Conservation (phyloP, 2,797 vertebrate genomes). For the Carapus acus region DNA sequence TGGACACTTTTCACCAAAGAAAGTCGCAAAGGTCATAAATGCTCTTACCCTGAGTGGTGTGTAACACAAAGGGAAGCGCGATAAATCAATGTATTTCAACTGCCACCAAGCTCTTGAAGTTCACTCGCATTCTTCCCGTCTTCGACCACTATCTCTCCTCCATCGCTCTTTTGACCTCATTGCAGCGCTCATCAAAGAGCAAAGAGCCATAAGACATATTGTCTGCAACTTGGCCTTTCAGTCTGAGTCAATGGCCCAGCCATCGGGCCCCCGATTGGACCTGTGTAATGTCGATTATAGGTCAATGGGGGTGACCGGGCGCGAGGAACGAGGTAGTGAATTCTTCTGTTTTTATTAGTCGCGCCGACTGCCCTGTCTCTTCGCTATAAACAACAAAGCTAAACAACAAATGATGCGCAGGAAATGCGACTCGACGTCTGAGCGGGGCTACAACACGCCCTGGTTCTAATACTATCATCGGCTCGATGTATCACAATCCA, state of each 20-base stretch:
- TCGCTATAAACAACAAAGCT: slow-evolving; percentile 39
- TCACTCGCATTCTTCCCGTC: slow-evolving; percentile 3
- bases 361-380: slow-evolving; percentile 35
- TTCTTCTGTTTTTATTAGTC: slow-evolving; percentile 49
- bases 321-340: slow-evolving; percentile 36
- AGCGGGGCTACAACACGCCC: slow-evolving; percentile 15
- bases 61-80: slow-evolving; percentile 22
- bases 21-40: slow-evolving; percentile 30
- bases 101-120: slow-evolving; percentile 9
- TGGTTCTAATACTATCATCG: slow-evolving; percentile 3
- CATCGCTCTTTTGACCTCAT: slow-evolving; percentile 5
- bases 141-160: slow-evolving; percentile 8
- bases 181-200: slow-evolving; percentile 11
- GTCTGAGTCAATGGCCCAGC: slow-evolving; percentile 15
- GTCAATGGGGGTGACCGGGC: slow-evolving; percentile 40
- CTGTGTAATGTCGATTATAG: slow-evolving; percentile 26
- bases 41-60: slow-evolving; percentile 17
- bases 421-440: not conserved
- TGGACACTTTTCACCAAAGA: slow-evolving; percentile 9
- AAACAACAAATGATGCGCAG: slow-evolving; percentile 23
- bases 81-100: slow-evolving; percentile 22
- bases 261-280: slow-evolving; percentile 44
- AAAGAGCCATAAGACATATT: slow-evolving; percentile 22
- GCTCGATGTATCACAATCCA: slow-evolving; percentile 20
- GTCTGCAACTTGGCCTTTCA: slow-evolving; percentile 27